Base-by-base conservation (phyloP, 2,888 invertebrate species). In the Cacoxenus indagator region DNA sequence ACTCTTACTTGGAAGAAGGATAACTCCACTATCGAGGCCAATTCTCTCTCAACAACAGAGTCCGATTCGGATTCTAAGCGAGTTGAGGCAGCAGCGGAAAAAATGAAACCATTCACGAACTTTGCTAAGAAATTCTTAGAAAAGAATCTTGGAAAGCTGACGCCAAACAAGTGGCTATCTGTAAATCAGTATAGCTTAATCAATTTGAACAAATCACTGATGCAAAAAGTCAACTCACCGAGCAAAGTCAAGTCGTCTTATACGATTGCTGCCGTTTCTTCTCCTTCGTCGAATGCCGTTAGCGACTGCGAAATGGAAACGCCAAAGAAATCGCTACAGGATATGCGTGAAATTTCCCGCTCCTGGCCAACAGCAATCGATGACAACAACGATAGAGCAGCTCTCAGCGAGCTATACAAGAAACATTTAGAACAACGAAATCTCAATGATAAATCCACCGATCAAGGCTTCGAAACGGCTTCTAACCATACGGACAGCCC, bases 381-480 rank as follows among this genome's bases (percentile, higher is more conserved):
- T 17, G 65, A 61, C 73, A 70, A 4, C 70, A 26, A 65, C 17
- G 29, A 22, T 14, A 67, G 55, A 31, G n/a, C 68, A 1, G 59
- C 43, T 4, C 67, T 69, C 8, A 43, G 48, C 1, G 67, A 67
- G 11, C 37, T 54, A 0, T 45, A 27, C 66, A 45, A 45, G 9
- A 65, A 31, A 27, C 43, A 66, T 1, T 1, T 26, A 24, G 17
- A 64, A 64, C 51, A 11, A 3, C 43, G 48, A 11, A 9, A 31
- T 1, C 19, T 77, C n/a, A 65, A 71, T 6, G 85, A 84, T 54
- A 85, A 78, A 24, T 81, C 78, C 14, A 73, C 81, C 3, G 87
- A 87, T 72, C 85, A 85, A 68, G 86, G 87, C n/a, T 87, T 87
- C 26, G 86, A 87, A 70, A 86, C 87, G 0, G 84, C 81, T 27